Evolutionary conservation across 2,888 invertebrate genomes (phyloP), one percentile per base, ranked within the genome.

Genomic region (Alsophila aescularia): DNA sequence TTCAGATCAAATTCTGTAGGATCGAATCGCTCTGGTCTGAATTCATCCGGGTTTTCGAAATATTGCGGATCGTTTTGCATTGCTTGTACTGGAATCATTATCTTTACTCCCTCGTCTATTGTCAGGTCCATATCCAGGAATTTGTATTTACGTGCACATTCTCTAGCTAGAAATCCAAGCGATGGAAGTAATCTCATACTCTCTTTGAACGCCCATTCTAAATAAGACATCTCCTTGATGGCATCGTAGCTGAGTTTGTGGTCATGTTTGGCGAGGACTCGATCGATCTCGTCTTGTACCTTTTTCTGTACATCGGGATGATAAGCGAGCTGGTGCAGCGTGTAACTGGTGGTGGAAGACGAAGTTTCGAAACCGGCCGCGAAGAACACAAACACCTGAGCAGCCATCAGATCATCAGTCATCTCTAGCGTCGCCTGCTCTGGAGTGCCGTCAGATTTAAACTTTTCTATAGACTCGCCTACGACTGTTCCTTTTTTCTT

Each of bases 291-390:
- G 0, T 71, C 64, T 47, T 83, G 82, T 24, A 83, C 66, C 41
- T 74, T 79, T n/a, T 59, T 58, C 54, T 90, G 90, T 21, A 81
- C 67, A 7, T 86, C 80, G 0, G 83, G 84, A 53, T 90, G 66
- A 27, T 69, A 77, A 0, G 90, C 88, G 0, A 91, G 72, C 51
- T 81, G 70, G 52, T 88, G 85, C 18, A 86, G 64, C 6, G 78
- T 71, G 40, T 70, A 84, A 55, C 83, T 85, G 1, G 86, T 80
- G 3, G 85, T 77, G 0, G 83, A 83, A 0, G 90, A 85, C 0
- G 88, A 85, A 0, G 90, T 88, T 61, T 90, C 89, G 31, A 85
- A 90, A 8, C 91, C 90, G 14, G 88, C 90, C 7, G 72, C 75
- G 34, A 86, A 85, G 58, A 85, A 85, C 9, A 85, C 56, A 12